Percentiles rank a stretch among this genome's conserved stretches.
phyloP scores from a whole-genome alignment of 1,140 invertebrate species.

The Ptiloglossa arizonensis region DNA sequence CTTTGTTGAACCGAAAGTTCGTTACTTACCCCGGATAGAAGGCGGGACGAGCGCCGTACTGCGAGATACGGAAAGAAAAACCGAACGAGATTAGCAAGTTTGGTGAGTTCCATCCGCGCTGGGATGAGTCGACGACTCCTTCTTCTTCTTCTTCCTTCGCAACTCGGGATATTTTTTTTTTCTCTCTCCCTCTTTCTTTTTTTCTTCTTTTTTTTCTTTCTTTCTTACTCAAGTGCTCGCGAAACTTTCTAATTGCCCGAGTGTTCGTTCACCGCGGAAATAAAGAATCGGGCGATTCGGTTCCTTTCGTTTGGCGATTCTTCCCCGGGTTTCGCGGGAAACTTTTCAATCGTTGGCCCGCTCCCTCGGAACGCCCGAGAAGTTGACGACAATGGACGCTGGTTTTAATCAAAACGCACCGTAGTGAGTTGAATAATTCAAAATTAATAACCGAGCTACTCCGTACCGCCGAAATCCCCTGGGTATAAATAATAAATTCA shows the following conservation, averaged over 20 bases:
- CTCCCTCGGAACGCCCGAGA: too few species aligned
- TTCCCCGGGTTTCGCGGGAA: not conserved
- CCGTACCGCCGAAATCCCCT: too few species aligned
- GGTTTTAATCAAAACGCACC: too few species aligned
- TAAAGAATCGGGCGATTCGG: constrained; percentile 48
- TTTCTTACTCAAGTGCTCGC: not conserved
- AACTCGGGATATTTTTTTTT: not conserved
- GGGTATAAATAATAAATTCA: too few species aligned
- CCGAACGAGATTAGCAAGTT: constrained; percentile 53
- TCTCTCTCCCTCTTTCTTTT: too few species aligned
- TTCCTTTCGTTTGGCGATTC: constrained; percentile 43
- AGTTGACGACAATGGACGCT: too few species aligned
- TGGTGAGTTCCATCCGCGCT: constrained; percentile 19
- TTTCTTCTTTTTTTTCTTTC: too few species aligned
- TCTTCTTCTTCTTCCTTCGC: not conserved
- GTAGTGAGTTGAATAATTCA: too few species aligned
- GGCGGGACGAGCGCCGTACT: constrained; percentile 4
- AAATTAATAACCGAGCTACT: too few species aligned
- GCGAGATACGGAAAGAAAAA: constrained; percentile 25
- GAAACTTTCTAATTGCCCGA: constrained; percentile 10
- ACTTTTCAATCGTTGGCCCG: not conserved
- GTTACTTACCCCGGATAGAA: not conserved
- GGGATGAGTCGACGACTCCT: not conserved
- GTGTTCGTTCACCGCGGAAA: constrained; percentile 2
- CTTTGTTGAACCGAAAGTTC: constrained; percentile 4